Base-by-base conservation (phyloP, 2,797 vertebrate species). In the Chelon auratus region DNA sequence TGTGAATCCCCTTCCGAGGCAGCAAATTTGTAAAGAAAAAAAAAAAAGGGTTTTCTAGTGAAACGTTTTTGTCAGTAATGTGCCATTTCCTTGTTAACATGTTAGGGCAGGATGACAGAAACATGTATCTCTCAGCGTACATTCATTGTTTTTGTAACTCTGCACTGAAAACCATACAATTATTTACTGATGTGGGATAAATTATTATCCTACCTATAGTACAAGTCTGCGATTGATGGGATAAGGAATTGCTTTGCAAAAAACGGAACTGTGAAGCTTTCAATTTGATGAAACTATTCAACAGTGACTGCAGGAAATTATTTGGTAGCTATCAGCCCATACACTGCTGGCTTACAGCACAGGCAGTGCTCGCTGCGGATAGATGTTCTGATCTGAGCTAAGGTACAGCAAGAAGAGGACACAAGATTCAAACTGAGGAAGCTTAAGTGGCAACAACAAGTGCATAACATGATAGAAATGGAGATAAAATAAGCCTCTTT, bases 331-430 rank as follows among this genome's bases (percentile, higher is more conserved):
- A 55, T 50, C 58, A 51, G 54, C 39, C 9, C 33, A 17, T 63
- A 54, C 58, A 12, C 39, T 22, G 15, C 39, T 54, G 50, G 22
- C 50, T 14, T 51, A 20, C 18, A 54, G 2, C 43, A 47, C 51
- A 10, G 33, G 39, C 56, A 33, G 33, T 71, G 72, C 37, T 40
- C 2, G 4, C 13, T 48, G 33, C 30, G 14, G 56, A 69, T 65
- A 24, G 20, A 63, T 60, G 26, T 22, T 57, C 40, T 72, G 57
- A 61, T 67, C 43, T 61, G 30, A 80, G 59, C 17, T 20, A 55
- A 47, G 57, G 33, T 33, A 22, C 54, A 58, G 45, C 52, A 61
- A 47, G 72, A 15, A 26, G 17, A 40, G 20, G 14, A 59, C 5
- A 63, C 17, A 37, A 39, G 17, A 15, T 24, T 33, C 10, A 14